Conservation (phyloP, 2,113 vertebrate genomes). For the Hippocampus comes region DNA sequence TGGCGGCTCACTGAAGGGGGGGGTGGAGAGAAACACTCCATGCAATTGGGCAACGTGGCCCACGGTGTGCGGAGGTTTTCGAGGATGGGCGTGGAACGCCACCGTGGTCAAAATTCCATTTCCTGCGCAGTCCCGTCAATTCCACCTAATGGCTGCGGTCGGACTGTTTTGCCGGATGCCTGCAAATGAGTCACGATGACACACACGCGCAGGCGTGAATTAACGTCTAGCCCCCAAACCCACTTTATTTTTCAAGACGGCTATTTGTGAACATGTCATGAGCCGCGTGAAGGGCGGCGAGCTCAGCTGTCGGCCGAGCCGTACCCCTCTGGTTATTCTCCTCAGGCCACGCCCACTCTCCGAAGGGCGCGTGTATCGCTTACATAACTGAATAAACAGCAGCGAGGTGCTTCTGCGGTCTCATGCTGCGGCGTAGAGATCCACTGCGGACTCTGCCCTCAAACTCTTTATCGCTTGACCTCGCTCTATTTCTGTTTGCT, state of each 20-base stretch:
- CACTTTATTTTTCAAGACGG: constrained; percentile 11
- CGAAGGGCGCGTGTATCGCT: constrained; percentile 31
- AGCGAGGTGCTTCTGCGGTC: constrained; percentile 43
- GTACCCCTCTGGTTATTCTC: constrained; percentile 11
- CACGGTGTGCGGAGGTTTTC: constrained; percentile 40
- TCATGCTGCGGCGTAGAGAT: constrained; percentile 40
- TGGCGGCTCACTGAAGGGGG: constrained; percentile 15
- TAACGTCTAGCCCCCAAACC: neutral
- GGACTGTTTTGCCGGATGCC: constrained; percentile 8
- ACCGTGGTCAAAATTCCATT: constrained; percentile 46
- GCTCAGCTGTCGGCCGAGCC: constrained; percentile 17
- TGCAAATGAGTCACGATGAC: constrained; percentile 14
- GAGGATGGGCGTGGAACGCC: constrained; percentile 37
- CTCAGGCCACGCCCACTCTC: neutral
- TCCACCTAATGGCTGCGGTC: constrained; percentile 51
- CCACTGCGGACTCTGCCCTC: constrained; percentile 46
- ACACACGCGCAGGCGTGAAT: neutral
- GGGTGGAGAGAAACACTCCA: constrained; percentile 16
- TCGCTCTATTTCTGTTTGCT: constrained; percentile 42
- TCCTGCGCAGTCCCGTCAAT: constrained; percentile 52
- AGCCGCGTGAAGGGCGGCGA: constrained; percentile 6
- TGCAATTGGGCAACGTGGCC: constrained; percentile 54
- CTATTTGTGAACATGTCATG: constrained; percentile 31
- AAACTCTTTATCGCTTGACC: constrained; percentile 32
- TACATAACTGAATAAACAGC: constrained; percentile 65